Conservation (phyloP, 2,113 vertebrate genomes). For the Sylvilagus bachmani region DNA sequence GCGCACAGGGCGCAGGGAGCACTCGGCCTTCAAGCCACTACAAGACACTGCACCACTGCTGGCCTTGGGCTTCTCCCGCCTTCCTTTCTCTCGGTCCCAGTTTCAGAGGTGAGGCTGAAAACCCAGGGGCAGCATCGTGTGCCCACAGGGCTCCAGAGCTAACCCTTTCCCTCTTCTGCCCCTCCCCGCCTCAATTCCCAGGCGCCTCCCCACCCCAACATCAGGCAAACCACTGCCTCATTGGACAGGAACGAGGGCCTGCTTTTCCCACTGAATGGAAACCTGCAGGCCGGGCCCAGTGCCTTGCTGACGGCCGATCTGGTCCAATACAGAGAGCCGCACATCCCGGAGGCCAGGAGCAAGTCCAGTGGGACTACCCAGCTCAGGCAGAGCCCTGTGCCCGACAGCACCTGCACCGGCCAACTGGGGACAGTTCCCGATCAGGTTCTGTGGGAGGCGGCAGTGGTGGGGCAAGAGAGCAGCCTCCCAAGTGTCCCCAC, state of each 20-base stretch:
- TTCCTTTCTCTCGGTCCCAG: constrained; percentile 71
- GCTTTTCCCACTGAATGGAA: constrained; percentile 10
- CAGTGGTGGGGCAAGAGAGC: background rate
- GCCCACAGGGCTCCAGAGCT: background rate
- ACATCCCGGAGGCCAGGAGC: background rate
- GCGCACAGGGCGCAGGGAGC: constrained; percentile 65
- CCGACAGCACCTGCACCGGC: too few species aligned
- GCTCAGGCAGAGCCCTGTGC: background rate
- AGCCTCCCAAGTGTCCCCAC: background rate
- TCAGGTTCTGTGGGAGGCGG: background rate
- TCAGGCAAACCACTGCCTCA: constrained; percentile 3
- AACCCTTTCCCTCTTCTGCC: constrained; percentile 18
- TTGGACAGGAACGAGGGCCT: background rate
- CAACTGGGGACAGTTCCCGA: background rate
- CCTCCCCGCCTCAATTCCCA: background rate
- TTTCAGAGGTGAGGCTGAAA: constrained; percentile 42
- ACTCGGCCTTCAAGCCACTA: constrained; percentile 70
- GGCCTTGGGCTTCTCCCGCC: constrained; percentile 59
- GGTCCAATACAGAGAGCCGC: background rate
- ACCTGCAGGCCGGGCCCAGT: background rate
- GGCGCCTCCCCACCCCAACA: background rate
- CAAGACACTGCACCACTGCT: constrained; percentile 68
- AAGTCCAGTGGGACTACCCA: background rate
- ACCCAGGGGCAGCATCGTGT: background rate
- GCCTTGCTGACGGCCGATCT: background rate